Conservation (phyloP, 2,797 vertebrate species). For the Botia kubotai region DNA sequence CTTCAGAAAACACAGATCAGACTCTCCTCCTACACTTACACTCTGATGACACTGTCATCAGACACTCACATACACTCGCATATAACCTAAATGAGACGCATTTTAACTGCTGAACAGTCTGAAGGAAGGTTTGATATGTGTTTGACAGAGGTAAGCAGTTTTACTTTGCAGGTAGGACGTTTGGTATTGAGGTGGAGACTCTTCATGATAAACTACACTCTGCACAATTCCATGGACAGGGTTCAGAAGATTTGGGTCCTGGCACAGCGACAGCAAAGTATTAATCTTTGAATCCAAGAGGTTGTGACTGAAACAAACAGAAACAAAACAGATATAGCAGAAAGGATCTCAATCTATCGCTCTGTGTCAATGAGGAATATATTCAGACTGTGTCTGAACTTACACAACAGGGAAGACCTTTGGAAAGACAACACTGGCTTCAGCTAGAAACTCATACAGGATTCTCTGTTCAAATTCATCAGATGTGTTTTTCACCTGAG, state of each 20-base stretch:
- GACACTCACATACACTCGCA: no score
- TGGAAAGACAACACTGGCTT: conserved; percentile 97
- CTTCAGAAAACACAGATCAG: no score
- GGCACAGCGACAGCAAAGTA: conserved; percentile 94
- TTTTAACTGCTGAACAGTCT: background rate
- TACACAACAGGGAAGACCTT: conserved; percentile 99
- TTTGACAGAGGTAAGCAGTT: background rate
- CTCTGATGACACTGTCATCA: background rate
- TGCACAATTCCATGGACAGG: conserved; percentile 97
- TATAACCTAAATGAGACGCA: background rate
- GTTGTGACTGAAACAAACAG: conserved; percentile 87
- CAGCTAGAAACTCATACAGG: conserved; percentile 95
- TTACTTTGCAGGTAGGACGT: conserved; percentile 94
- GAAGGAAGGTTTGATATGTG: background rate
- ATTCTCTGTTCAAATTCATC: conserved; percentile 98
- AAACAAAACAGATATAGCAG: conserved; percentile 1
- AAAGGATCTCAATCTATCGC: background rate
- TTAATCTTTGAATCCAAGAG: conserved; percentile 98
- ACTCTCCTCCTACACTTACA: no score
- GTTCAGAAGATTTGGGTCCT: conserved; percentile 96
- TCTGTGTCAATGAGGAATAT: background rate
- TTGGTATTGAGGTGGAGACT: conserved; percentile 94
- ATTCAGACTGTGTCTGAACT: conserved; percentile 70
- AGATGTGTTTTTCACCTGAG: conserved; percentile 94
- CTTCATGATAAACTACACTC: conserved; percentile 97